phyloP scores from a whole-genome alignment of 2,797 vertebrate species.

The Acanthiza pusilla region DNA sequence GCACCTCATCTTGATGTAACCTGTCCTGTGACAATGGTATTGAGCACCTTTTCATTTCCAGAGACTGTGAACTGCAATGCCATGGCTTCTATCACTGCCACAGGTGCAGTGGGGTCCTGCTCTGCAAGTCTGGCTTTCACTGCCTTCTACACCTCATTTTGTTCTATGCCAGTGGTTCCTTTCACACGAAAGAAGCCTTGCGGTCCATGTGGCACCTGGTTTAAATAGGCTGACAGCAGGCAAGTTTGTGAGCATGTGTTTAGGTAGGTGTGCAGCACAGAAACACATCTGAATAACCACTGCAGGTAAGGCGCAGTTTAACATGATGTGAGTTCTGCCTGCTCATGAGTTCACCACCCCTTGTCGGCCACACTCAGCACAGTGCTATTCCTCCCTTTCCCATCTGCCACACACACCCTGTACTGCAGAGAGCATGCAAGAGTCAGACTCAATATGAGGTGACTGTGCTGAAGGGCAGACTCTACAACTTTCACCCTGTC shows the following conservation, averaged over 20 bases:
- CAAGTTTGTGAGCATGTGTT: neutral
- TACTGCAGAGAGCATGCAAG: neutral
- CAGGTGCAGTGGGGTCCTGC: neutral
- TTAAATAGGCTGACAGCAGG: neutral
- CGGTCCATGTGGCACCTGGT: neutral
- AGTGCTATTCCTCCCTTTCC: neutral
- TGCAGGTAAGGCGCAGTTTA: neutral
- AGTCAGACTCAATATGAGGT: neutral
- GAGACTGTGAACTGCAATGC: neutral
- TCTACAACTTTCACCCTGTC: neutral
- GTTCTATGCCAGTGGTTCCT: neutral
- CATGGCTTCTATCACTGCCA: neutral
- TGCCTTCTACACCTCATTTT: neutral
- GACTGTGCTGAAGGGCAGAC: neutral
- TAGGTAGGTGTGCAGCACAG: neutral
- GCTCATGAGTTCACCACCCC: neutral
- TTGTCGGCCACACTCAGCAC: fast-evolving
- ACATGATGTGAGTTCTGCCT: fast-evolving
- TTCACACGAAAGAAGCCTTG: neutral
- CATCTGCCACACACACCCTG: neutral
- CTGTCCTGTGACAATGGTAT: neutral
- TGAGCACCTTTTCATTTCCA: neutral
- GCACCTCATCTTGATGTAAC: neutral
- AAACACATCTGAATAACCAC: neutral
- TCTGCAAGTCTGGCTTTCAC: neutral